Evolutionary conservation across 2,797 vertebrate genomes (phyloP), one percentile per base, ranked within the genome.

Genomic region (Sebastes vulpes): DNA sequence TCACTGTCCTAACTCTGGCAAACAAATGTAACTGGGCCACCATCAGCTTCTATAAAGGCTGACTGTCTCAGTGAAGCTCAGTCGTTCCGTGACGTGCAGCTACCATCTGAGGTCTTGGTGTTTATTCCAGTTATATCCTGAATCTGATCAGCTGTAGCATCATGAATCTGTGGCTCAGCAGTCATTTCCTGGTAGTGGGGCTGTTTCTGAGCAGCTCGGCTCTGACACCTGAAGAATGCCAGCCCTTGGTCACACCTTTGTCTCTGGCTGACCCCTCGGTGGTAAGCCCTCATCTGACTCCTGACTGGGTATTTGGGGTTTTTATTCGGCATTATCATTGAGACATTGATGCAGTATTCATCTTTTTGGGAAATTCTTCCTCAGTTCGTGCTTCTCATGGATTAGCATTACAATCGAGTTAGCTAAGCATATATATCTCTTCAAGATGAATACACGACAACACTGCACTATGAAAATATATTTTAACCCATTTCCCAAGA

Each of bases 201-300:
- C 12, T 83, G 56, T 61, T 72, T 26, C 68, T 83, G 38, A 69
- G 66, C 66, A 58, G 69, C 64, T 84, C 25, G 0, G 84, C 89
- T 20, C 57, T 16, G 18, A 67, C 77, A 0, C 32, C 60, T 14
- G 84, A 89, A 11, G 84, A 87, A 64, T 92, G 91, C 11, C 2
- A 46, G 11, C 31, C 29, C 0, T 1, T 84, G 38, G 3, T 77
- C 9, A 50, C 52, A 0, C 88, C 85, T 1, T 0, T 72, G 56
- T 29, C 72, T 23, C n/a, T 85, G 58, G 54, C 1, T 0, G 18
- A 82, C 48, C 21, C 5, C 3, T 20, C 25, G 0, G 0, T 23
- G 81, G 90, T 92, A 72, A 86, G 67, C 0, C 42, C 42, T 66
- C 12, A n/a, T 8, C 38, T 11, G n/a, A 12, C 29, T 60, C 5